Conservation (phyloP, 92 coral and sea anemone species). For the Palythoa grandiflora region DNA sequence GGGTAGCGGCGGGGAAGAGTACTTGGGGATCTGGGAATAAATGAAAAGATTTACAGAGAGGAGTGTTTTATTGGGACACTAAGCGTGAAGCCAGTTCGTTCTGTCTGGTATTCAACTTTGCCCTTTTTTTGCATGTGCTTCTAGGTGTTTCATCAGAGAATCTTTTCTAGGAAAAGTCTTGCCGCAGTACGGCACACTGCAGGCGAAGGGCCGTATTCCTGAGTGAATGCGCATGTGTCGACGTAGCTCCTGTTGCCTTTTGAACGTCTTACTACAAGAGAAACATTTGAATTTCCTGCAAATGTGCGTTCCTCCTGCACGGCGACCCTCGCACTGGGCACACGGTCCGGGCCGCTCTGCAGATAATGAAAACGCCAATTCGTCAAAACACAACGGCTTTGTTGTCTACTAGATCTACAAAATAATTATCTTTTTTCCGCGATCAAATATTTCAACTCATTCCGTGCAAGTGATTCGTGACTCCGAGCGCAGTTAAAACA, state of each 20-base stretch:
- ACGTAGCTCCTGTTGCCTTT: constrained; percentile 15
- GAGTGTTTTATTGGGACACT: too few relatives aligned
- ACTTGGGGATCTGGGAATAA: too few relatives aligned
- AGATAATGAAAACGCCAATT: not conserved
- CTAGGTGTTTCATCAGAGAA: constrained; percentile 45
- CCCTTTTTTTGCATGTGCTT: not conserved
- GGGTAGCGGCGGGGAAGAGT: too few relatives aligned
- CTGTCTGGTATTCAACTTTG: not conserved
- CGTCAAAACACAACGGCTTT: not conserved
- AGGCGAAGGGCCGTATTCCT: constrained; percentile 59
- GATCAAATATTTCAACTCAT: not conserved
- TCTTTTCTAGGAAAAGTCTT: constrained; percentile 59
- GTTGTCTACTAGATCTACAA: not conserved
- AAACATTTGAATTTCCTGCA: constrained; percentile 28
- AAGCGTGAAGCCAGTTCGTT: not conserved
- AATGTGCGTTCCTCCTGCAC: not conserved
- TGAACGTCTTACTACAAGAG: constrained; percentile 11
- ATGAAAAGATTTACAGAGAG: too few relatives aligned
- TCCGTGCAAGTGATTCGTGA: constrained; percentile 29
- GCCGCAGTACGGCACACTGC: constrained; percentile 47
- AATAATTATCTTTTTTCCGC: not conserved
- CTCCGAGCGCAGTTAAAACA: not conserved
- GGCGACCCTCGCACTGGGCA: constrained; percentile 15
- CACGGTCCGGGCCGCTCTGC: not conserved
- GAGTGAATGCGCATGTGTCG: constrained; percentile 52